Conservation (phyloP, 2,797 vertebrate species). For the Gymnoscopelus braueri region DNA sequence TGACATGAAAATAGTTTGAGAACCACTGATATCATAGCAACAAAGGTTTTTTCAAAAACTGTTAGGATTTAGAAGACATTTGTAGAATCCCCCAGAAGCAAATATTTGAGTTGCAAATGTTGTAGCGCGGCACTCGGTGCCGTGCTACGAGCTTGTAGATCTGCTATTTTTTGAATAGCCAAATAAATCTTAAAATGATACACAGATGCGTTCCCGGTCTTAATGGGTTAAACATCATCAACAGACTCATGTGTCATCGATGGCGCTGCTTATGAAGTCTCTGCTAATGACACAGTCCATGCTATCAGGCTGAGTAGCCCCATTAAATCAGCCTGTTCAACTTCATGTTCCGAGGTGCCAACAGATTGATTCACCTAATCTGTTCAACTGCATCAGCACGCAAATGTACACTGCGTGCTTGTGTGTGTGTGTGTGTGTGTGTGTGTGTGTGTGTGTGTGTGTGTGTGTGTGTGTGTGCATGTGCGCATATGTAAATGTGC, state of each 20-base stretch:
- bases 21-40: no score
- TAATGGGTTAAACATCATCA: conserved; percentile 77
- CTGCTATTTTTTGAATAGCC: no score
- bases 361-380: conserved; percentile 82
- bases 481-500: conserved; percentile 17
- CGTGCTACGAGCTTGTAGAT: no score
- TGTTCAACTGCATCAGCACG: conserved; percentile 79
- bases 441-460: conserved; percentile 24
- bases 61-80: no score
- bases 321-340: conserved; percentile 73
- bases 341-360: conserved; percentile 78
- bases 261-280: conserved; percentile 64
- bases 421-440: conserved; percentile 62
- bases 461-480: conserved; percentile 3
- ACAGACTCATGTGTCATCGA: conserved; percentile 74
- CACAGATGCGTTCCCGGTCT: no score
- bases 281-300: conserved; percentile 67
- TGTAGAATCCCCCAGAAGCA: no score
- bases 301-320: conserved; percentile 68
- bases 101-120: no score
- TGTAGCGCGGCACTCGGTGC: no score
- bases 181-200: no score
- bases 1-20: no score
- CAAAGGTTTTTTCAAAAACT: no score
- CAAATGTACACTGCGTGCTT: conserved; percentile 63